Base-by-base conservation (phyloP, 2,888 invertebrate genomes). In the Crocallis elinguaria region DNA sequence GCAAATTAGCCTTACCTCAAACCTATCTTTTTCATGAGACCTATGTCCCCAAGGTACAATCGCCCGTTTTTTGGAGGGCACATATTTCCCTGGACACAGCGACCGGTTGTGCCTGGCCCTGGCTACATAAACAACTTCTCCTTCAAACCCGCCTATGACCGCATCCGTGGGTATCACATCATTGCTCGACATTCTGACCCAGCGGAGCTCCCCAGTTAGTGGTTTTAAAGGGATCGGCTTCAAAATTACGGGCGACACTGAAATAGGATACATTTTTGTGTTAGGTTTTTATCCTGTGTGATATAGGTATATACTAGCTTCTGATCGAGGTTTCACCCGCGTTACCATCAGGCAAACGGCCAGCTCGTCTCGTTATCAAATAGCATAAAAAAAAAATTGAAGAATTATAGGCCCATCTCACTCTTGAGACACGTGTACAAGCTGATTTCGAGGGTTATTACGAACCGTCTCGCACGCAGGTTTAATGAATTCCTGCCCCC, bases 61-160 rank as follows among this genome's bases (percentile, higher is more conserved):
- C 0, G 57, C 60, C 7, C 38, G 33, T 27, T 50, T 30, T 21
- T 33, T 7, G 1, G 60, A 60, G 0, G 62, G 53, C n/a, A 60
- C 53, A 23, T 56, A 62, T 27, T 62, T 62, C n/a, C 62, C 62
- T 2, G 60, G 62, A 6, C 48, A 42, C 21, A 58, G 3, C 0
- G 55, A 56, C 2, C 25, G 11, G 9, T 33, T 32, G 32, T 60
- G 62, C 32, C 13, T 39, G 2, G 57, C 62, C 8, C 60, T 32
- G 6, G 54, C 57, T 13, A 62, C 14, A n/a, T 56, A 62, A 19
- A 56, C 7, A 5, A 36, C 11, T 33, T 62, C 61, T 5, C 56
- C 56, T 7, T 58, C 57, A 49, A 60, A 56, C 7, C 61, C 61
- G 9, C 52, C 61, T 14, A 61, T 38, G 7, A 61, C 29, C 1